Evolutionary conservation across 1,140 invertebrate genomes (phyloP).

Genomic region (Drosophila repletoides): DNA sequence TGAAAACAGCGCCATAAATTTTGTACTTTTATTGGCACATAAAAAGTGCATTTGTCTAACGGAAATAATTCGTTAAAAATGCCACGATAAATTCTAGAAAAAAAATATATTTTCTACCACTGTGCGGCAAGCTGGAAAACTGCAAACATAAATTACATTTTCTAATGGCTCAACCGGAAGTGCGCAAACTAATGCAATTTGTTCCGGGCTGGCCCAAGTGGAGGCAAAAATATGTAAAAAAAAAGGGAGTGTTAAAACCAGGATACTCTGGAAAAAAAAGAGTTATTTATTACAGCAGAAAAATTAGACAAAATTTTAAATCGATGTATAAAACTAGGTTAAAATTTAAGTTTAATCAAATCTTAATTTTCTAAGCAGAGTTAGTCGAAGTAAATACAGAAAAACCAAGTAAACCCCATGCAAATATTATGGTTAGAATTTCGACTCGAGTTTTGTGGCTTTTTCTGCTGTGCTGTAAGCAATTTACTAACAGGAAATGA

Average conservation of each 20-base stretch:
- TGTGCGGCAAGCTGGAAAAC: constrained; percentile 17
- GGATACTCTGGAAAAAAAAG: background rate
- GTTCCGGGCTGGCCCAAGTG: constrained; percentile 1
- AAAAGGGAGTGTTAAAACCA: background rate
- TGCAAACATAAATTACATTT: constrained; percentile 47
- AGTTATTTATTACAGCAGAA: too few species aligned
- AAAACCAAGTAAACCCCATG: background rate
- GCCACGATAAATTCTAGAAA: constrained; percentile 31
- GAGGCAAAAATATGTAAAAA: background rate
- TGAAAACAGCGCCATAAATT: constrained; percentile 47
- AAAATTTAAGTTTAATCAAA: too few species aligned
- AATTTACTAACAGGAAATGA: constrained; percentile 66
- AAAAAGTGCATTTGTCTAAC: constrained; percentile 26
- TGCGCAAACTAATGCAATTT: constrained; percentile 70
- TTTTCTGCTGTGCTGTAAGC: constrained; percentile 36
- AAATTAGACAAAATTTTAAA: background rate
- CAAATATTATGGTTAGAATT: background rate
- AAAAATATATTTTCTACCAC: constrained; percentile 23
- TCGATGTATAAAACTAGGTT: too few species aligned
- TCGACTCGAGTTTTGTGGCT: constrained; percentile 11
- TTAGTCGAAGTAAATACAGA: too few species aligned
- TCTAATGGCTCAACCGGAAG: constrained; percentile 30
- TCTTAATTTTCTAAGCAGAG: too few species aligned
- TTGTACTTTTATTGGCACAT: constrained; percentile 51
- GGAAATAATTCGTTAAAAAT: constrained; percentile 33